Percentiles rank a stretch among this genome's conserved stretches.
Evolutionary conservation across 2,113 vertebrate species (phyloP).

Genomic region (Barbus barbus): DNA sequence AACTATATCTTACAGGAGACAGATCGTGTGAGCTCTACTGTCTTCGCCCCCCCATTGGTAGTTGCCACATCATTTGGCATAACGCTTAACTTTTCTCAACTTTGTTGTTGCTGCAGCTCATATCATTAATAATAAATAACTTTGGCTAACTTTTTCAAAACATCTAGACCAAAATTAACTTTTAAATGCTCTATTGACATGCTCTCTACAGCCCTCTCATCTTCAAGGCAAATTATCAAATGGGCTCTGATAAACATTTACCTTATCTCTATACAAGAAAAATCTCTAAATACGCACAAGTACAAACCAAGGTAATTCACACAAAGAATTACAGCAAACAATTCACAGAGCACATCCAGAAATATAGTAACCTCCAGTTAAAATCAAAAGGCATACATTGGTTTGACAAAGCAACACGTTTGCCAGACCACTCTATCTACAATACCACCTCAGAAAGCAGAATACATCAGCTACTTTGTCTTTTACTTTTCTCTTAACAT

Average conservation of each 20-base stretch:
- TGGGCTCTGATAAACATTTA: too few relatives aligned
- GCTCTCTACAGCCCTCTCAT: too few relatives aligned
- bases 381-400: not conserved
- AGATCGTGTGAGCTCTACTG: not conserved
- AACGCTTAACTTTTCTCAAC: not conserved
- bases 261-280: too few relatives aligned
- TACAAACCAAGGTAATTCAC: not conserved
- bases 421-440: not conserved
- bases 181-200: not conserved
- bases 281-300: too few relatives aligned
- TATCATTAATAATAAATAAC: not conserved
- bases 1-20: not conserved
- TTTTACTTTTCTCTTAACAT: not conserved
- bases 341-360: not conserved
- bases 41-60: not conserved
- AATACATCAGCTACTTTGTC: not conserved
- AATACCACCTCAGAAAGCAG: not conserved
- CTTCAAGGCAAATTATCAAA: not conserved
- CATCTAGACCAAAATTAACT: not conserved
- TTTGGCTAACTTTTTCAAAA: not conserved
- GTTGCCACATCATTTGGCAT: not conserved
- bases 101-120: not conserved
- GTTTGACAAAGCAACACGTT: slow-evolving; percentile 2
- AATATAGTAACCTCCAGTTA: not conserved
- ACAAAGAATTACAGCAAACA: not conserved